These are phyloP conservation scores for Conger conger DNA, from an alignment of 2,113 vertebrate genomes.

Conservation along the genomic window DNA sequence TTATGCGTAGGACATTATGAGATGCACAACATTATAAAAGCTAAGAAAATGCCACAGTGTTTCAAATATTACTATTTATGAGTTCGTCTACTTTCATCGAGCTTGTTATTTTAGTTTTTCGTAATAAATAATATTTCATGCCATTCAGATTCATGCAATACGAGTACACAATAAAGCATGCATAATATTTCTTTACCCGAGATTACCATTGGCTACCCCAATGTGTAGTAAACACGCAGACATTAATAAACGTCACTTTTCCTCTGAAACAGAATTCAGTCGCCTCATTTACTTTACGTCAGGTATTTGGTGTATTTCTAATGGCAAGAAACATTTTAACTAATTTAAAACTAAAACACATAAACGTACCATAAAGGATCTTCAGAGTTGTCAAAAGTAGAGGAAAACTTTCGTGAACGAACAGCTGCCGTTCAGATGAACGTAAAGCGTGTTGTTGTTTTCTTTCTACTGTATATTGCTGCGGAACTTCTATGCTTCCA, in stretches of 20 bases:
- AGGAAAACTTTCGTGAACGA: background rate
- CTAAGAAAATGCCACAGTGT: background rate
- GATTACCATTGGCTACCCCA: background rate
- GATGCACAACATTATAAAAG: background rate
- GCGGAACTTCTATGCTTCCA: background rate
- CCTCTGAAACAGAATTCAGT: background rate
- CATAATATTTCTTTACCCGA: background rate
- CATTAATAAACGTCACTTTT: background rate
- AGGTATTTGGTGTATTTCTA: background rate
- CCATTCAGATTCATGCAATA: background rate
- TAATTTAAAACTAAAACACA: background rate
- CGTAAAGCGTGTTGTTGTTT: background rate
- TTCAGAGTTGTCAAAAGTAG: constrained; percentile 8
- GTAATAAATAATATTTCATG: background rate
- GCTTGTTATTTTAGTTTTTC: too few relatives aligned
- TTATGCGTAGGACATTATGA: background rate
- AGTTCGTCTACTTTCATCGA: too few relatives aligned
- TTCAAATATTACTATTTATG: too few relatives aligned
- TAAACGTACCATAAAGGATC: background rate
- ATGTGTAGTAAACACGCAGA: background rate
- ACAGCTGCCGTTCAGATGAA: constrained; percentile 5
- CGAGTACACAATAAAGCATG: background rate
- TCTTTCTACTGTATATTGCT: background rate
- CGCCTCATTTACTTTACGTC: background rate
- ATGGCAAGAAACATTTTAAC: background rate